Conservation (phyloP, 1,140 invertebrate species). For the Temnothorax longispinosus region DNA sequence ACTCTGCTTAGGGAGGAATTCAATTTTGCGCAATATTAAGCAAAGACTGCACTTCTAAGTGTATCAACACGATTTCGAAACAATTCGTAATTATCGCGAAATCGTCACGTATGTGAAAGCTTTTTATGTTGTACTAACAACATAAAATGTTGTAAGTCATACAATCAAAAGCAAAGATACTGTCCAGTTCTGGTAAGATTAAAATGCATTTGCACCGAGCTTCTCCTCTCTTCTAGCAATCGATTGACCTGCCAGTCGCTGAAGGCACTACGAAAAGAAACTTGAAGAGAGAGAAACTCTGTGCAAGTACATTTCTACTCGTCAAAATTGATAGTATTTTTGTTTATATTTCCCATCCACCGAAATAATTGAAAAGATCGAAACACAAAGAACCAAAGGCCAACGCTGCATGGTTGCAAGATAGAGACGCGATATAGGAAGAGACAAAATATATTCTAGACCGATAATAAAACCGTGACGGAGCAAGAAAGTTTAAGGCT, state of each 20-base stretch:
- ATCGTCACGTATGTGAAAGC: not conserved
- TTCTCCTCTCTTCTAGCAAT: not conserved
- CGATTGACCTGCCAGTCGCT: not conserved
- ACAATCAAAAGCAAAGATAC: too few relatives aligned
- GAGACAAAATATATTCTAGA: not conserved
- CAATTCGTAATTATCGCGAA: not conserved
- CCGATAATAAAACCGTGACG: not conserved
- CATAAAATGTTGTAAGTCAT: too few relatives aligned
- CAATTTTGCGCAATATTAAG: conserved; percentile 20
- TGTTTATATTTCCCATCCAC: not conserved
- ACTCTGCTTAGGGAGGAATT: not conserved
- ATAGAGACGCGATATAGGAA: not conserved
- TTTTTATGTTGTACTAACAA: not conserved
- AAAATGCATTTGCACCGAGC: not conserved
- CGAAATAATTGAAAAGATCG: not conserved
- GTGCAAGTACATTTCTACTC: not conserved
- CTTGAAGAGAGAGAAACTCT: not conserved
- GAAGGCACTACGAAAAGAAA: not conserved
- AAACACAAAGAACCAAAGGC: not conserved
- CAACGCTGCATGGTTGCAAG: not conserved
- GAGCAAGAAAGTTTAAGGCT: conserved; percentile 76
- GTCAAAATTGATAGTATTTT: not conserved
- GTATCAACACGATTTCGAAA: not conserved
- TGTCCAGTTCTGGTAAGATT: not conserved
- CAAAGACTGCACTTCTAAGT: not conserved